Evolutionary conservation across 2,113 vertebrate species (phyloP).

Genomic region (Urocitellus parryii): DNA sequence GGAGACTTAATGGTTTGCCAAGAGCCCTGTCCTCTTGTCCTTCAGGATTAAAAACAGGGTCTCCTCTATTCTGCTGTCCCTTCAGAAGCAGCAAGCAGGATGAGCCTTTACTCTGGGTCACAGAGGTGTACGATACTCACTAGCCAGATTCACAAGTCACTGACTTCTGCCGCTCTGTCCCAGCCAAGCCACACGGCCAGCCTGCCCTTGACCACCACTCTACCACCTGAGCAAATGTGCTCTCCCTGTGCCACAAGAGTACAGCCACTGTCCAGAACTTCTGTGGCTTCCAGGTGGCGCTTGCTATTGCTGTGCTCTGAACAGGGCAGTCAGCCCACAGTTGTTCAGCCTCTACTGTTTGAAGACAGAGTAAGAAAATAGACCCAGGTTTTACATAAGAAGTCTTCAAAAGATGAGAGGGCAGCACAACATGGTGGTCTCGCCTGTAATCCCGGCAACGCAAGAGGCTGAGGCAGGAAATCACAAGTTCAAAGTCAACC

Average conservation of each 20-base stretch:
- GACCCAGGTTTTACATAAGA: not conserved
- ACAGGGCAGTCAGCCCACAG: too few species aligned
- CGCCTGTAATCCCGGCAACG: not conserved
- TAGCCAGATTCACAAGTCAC: not conserved
- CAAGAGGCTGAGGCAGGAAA: not conserved
- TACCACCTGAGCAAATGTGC: not conserved
- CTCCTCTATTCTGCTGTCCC: too few species aligned
- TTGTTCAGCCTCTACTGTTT: accelerated
- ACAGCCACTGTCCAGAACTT: too few species aligned
- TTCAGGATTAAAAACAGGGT: not conserved
- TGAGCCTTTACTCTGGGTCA: not conserved
- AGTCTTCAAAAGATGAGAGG: not conserved
- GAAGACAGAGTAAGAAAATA: not conserved
- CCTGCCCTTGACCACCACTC: not conserved
- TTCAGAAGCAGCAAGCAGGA: not conserved
- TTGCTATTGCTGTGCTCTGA: accelerated
- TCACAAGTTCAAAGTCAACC: not conserved
- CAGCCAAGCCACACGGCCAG: not conserved
- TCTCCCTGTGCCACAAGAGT: not conserved
- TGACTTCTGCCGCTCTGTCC: not conserved
- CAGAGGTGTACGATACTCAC: not conserved
- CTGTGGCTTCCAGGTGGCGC: not conserved
- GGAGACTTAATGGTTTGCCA: too few species aligned
- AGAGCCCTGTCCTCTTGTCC: not conserved
- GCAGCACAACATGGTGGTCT: too few species aligned